Evolutionary conservation across 2,797 vertebrate genomes (phyloP), one percentile per base, ranked within the genome.

Genomic region (Lepus oiostolus): DNA sequence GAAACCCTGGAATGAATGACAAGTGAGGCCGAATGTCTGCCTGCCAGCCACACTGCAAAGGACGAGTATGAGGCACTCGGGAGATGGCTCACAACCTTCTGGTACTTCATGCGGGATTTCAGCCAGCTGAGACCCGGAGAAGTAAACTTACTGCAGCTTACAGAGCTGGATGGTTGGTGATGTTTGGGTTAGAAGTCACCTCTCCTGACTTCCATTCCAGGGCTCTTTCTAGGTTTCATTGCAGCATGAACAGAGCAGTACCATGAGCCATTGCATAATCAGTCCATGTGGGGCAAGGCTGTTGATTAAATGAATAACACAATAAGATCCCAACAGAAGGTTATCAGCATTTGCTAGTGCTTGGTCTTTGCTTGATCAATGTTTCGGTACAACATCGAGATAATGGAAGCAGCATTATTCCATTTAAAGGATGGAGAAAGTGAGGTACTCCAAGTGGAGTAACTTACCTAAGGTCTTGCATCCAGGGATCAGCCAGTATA

Each of bases 1-100:
- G 60, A 80, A 92, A 70, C 42, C 84, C 92, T 97, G 63, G 68
- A 90, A 80, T 47, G 89, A 86, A 87, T 9, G 58, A 81, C 42
- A 91, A 87, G 83, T n/a, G 91, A 83, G 75, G 54, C 67, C 35
- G 24, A 47, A 42, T 32, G 16, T 52, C 72, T 93, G 30, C 19
- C n/a, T 79, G 32, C n/a, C 50, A 96, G 63, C 35, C 65, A 47
- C 70, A 24, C 76, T 14, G 50, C 58, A 63, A 30, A 52, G 54
- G 54, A 21, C 14, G 14, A 16, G 17, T 58, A 16, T 58, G 19
- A 71, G 74, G 62, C 38, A 30, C 21, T 62, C 13, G 4, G 1
- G 67, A 63, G 28, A 58, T 1, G 7, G 28, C 28, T 6, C n/a
- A 4, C 65, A 50, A 70, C 16, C 84, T 30, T 14, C 28, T 24